These are phyloP conservation scores for Hyposoter didymator DNA, from an alignment of 2,888 invertebrate species.

Conservation along the genomic window DNA sequence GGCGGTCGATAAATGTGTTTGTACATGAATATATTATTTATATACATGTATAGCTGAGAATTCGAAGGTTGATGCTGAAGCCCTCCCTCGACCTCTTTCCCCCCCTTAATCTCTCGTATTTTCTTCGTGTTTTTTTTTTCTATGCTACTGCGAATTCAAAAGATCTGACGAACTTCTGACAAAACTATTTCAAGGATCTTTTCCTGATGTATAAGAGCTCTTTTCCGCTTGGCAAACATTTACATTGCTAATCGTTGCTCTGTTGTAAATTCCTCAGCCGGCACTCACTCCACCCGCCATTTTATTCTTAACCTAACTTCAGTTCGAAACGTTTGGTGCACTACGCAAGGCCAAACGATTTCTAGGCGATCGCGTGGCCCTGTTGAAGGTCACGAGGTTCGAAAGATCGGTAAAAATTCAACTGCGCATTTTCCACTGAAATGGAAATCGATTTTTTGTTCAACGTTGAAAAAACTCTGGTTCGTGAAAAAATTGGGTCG, in stretches of 20 bases:
- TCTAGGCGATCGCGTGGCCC: not conserved
- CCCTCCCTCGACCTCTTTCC: conserved; percentile 67
- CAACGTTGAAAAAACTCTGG: no score
- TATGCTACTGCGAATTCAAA: conserved; percentile 44
- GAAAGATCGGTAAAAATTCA: no score
- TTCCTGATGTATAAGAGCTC: not conserved
- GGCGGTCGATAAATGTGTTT: conserved; percentile 49
- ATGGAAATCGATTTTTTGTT: no score
- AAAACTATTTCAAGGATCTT: conserved; percentile 56
- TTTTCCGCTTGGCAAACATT: conserved; percentile 40
- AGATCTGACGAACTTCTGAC: conserved; percentile 30
- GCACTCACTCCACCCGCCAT: not conserved
- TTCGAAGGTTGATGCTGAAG: conserved; percentile 57
- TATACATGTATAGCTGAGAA: conserved; percentile 47
- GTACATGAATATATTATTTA: conserved; percentile 14
- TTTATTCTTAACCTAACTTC: not conserved
- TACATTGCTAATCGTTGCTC: conserved; percentile 44
- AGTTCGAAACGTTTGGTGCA: not conserved
- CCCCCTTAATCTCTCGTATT: conserved; percentile 53
- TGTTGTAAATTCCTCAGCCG: not conserved
- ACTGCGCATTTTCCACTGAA: no score
- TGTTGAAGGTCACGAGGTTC: not conserved
- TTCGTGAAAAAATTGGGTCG: no score
- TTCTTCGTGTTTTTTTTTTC: conserved; percentile 41
- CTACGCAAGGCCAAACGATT: not conserved